Base-by-base conservation (phyloP, 2,113 vertebrate genomes). In the Willisornis vidua region DNA sequence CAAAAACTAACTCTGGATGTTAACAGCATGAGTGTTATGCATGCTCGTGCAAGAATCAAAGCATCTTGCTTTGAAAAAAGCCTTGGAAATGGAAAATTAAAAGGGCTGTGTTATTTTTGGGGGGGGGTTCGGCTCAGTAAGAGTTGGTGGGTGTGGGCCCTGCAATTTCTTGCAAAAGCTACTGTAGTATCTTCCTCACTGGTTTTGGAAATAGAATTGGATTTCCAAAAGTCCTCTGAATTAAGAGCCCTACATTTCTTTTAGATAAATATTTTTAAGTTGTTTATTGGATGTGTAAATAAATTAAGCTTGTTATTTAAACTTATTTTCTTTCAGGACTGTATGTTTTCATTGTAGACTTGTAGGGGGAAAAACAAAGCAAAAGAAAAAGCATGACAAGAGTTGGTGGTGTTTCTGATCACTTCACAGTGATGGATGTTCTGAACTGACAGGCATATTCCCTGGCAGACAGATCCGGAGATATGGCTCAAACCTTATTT, bases 401-500 rank as follows among this genome's bases (percentile, higher is more conserved):
- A 71, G 35, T 48, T 52, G 14, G 3, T 51, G 19, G 2, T 74
- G 23, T 46, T 89, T 66, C 57, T 67, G 33, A 58, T 49, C 22
- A 18, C 12, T 66, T 70, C 31, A 63, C 10, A 57, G 5, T 33
- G 26, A 39, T 48, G 6, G 49, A 72, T 68, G 7, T 46, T 76
- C 12, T 61, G 33, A 66, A 29, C 8, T 45, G 19, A 54, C 15
- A 71, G 15, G 8, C 2, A 2, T 9, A 25, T 67, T 82, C 82
- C 23, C 57, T 23, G 48, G 11, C 14, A 81, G n/a, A 29, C 8
- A 89, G 19, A 25, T 16, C 19, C 1, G 2, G 43, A 51, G 11
- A 14, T 26, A 14, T 4, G 4, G 6, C 28, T 9, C 1, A 0
- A 58, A 46, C 33, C 19, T 41, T 62, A 14, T 9, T 13, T 23